Conservation (phyloP, 2,797 vertebrate species). For the Peromyscus melanophrys region DNA sequence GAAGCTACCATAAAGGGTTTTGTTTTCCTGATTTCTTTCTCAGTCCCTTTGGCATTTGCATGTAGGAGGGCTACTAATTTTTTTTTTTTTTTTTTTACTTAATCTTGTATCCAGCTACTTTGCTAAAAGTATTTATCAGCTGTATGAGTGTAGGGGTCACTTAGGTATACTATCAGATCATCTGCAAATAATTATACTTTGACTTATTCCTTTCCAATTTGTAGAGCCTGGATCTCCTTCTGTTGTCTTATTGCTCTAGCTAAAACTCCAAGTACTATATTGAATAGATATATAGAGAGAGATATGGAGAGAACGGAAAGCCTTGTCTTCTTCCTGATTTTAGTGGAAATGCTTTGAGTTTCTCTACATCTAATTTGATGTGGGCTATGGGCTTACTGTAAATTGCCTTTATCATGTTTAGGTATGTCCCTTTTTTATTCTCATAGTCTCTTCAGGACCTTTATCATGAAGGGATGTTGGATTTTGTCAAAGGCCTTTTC, state of each 20-base stretch:
- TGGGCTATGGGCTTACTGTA: too few relatives aligned
- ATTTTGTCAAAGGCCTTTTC: neutral
- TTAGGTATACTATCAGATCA: neutral
- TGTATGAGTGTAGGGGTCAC: neutral
- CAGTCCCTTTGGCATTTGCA: neutral
- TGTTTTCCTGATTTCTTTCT: neutral
- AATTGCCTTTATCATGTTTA: neutral
- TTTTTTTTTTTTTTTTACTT: neutral
- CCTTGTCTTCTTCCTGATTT: neutral
- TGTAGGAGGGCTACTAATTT: neutral
- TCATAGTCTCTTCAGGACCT: neutral
- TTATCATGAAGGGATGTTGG: neutral
- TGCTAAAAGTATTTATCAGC: neutral
- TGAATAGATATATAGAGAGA: neutral
- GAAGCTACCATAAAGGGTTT: neutral
- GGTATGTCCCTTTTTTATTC: neutral
- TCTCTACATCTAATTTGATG: neutral
- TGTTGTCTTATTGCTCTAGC: neutral
- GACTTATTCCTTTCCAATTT: neutral
- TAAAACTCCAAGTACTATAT: neutral
- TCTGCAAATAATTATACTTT: neutral
- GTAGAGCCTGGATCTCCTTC: neutral
- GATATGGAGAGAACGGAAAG: neutral
- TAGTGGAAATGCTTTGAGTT: neutral
- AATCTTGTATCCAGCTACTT: neutral